phyloP scores from a whole-genome alignment of 2,113 vertebrate species.

The Thamnaconus septentrionalis region DNA sequence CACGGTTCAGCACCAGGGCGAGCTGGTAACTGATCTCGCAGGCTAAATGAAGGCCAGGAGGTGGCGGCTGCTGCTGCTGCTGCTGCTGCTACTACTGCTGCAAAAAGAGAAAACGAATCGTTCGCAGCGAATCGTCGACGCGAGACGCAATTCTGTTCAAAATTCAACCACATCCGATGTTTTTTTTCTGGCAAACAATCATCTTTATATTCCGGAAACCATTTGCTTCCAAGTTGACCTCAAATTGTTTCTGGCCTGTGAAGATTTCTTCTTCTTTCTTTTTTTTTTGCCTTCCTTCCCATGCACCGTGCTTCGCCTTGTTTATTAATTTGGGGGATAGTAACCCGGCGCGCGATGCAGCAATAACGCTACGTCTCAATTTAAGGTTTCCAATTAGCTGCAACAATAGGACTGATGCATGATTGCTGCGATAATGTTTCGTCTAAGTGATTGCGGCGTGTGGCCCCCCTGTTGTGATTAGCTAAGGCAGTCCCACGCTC shows the following conservation, averaged over 20 bases:
- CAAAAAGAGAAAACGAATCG: background rate
- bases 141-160: background rate
- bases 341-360: constrained; percentile 56
- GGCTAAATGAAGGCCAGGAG: constrained; percentile 1
- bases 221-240: background rate
- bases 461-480: constrained; percentile 60
- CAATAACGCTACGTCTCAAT: constrained; percentile 62
- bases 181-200: constrained; percentile 1
- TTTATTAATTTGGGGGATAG: constrained; percentile 50
- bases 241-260: constrained; percentile 3
- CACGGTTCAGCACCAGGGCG: background rate
- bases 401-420: constrained; percentile 52
- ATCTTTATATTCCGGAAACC: background rate
- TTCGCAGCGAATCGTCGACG: background rate
- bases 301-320: constrained; percentile 11
- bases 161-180: too few relatives aligned
- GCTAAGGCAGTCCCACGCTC: constrained; percentile 46
- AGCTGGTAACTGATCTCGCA: constrained; percentile 19
- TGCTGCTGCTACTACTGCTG: too few relatives aligned
- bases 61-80: background rate
- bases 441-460: constrained; percentile 57
- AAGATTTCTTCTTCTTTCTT: too few relatives aligned
- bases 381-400: constrained; percentile 68
- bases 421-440: constrained; percentile 65
- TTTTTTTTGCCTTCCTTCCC: too few relatives aligned